Conservation (phyloP, 2,888 invertebrate species). For the Callosobruchus maculatus region DNA sequence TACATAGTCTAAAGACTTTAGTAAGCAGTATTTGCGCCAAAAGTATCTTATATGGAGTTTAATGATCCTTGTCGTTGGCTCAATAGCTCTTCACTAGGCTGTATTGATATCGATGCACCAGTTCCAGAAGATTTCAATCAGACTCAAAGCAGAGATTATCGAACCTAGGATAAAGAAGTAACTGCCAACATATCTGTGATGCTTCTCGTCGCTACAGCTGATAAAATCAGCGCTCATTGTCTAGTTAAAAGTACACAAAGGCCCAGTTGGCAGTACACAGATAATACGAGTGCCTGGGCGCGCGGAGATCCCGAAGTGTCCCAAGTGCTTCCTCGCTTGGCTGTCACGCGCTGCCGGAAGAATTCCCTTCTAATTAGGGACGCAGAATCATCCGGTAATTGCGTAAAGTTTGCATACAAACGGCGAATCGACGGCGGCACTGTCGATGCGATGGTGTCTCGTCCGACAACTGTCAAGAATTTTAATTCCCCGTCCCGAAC, state of each 20-base stretch:
- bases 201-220: background rate
- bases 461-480: slow-evolving; percentile 45
- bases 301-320: background rate
- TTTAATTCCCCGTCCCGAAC: slow-evolving; percentile 45
- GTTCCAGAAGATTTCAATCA: too few species aligned
- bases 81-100: too few species aligned
- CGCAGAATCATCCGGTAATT: slow-evolving; percentile 24
- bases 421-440: slow-evolving; percentile 12
- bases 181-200: background rate
- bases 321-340: background rate
- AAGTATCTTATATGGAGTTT: too few species aligned
- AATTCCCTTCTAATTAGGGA: slow-evolving; percentile 26
- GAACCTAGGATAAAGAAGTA: background rate
- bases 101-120: too few species aligned
- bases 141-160: too few species aligned
- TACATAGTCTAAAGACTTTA: too few species aligned
- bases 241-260: background rate
- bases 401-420: slow-evolving; percentile 28
- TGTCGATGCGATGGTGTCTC: slow-evolving; percentile 27
- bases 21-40: too few species aligned
- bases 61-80: too few species aligned
- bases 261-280: background rate
- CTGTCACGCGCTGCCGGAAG: slow-evolving; percentile 10
- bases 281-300: background rate
- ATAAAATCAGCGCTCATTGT: background rate